Evolutionary conservation across 2,113 vertebrate species (phyloP), one percentile per base, ranked within the genome.

Genomic region (Colinus virginianus): DNA sequence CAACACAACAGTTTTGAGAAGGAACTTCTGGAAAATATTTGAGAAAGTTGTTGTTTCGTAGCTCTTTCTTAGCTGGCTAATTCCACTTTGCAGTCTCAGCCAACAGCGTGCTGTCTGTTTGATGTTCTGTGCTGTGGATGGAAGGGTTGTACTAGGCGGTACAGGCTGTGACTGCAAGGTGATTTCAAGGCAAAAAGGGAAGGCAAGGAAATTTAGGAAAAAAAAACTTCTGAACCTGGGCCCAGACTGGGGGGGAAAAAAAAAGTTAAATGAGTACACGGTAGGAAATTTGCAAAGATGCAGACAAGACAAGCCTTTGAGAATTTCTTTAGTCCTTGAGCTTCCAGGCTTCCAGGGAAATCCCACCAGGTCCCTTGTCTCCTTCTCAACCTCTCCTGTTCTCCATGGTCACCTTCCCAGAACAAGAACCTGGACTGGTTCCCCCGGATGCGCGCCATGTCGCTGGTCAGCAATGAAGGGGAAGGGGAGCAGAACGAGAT

Each of bases 401-500:
- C 28, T 49, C 78, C 15, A 1, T 9, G 66, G 15, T 83, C 5
- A 0, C 17, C 1, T 63, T 76, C 64, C n/a, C 97, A 99, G 99
- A 99, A 98, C 95, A 99, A 98, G 97, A 99, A 99, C 97, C 97
- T 99, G 84, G 99, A 99, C 96, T 99, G 99, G 99, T 99, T 99
- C 78, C 99, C 99, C 13, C 98, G 99, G 93, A 99, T 99, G 99
- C 98, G 99, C 96, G 99, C 99, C 72, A 99, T 99, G 99, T 99
- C 99, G 1, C 98, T 99, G 90, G 99, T 99, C 96, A 98, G 99
- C 87, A 98, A 98, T 1, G 99, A 99, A 23, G 98, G 98, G 2
- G 99, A 99, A 64, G 99, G 99, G 2, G 99, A 99, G 87, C 99
- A 99, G 97, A 99, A 99, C 1, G 99, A 99, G 97, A 99, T 99